Evolutionary conservation across 1,140 invertebrate genomes (phyloP), one percentile per base, ranked within the genome.

Genomic region (Bilobella aurantiaca): DNA sequence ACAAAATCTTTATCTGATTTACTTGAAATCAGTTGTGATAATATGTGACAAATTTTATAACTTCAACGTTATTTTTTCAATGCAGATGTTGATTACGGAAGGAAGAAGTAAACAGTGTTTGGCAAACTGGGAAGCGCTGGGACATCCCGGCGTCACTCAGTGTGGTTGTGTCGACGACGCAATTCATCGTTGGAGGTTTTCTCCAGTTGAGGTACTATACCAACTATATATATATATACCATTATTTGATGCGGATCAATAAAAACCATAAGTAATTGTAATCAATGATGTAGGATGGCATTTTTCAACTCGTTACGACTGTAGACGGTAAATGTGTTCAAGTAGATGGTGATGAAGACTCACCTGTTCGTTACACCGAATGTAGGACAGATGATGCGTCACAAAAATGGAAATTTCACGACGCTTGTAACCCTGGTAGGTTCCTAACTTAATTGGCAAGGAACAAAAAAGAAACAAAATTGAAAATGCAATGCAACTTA

Each of bases 361-460:
- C 58, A 25, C 58, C 16, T 12, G 12, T 59, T 8, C 12, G 16
- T 25, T 59, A 30, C 28, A 16, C 12, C 3, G 28, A 29, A 12
- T 59, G 58, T 29, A 29, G 31, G 8, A 12, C 23, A 8, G 23
- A 28, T 29, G 58, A 59, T 29, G 16, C 14, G 31, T 12, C 5
- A 12, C 58, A 59, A 59, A 59, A 59, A 27, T 59, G 58, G 58
- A 59, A 29, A 59, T 59, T 59, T 21, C 31, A 25, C 31, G 58
- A 59, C 21, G 16, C 25, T 28, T 59, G 58, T 21, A 16, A 29
- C 28, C 34, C 34, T 18, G 18, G 34, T 42, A 42, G 8, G 34
- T 42, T 12, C n/a, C n/a, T n/a, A 42, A 42, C 8, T 42, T 42
- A 42, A 42, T 18, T 42, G 8, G 34, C 18, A 42, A 12, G n/a